Conservation (phyloP, 2,797 vertebrate genomes). For the Myioborus miniatus region DNA sequence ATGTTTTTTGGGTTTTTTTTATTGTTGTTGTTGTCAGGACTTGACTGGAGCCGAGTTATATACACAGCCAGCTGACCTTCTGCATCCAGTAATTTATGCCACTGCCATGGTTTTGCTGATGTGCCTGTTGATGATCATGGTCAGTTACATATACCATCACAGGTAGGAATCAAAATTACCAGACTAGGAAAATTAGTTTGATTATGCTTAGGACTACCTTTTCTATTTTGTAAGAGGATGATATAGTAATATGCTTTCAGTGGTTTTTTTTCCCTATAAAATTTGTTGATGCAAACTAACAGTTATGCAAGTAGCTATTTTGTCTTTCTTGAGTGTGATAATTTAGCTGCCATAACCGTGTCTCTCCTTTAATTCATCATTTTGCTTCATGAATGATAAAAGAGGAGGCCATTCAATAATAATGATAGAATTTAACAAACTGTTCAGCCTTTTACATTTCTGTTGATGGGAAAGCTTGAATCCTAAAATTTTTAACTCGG, state of each 20-base stretch:
- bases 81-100: constrained; percentile 94
- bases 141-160: constrained; percentile 93
- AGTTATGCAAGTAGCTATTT: neutral
- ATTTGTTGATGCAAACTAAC: neutral
- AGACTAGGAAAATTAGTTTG: neutral
- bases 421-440: neutral
- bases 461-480: neutral
- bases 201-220: neutral
- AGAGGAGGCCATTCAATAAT: neutral
- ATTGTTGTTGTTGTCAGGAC: constrained; percentile 80
- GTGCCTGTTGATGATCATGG: constrained; percentile 85
- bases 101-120: constrained; percentile 85
- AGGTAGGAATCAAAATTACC: constrained; percentile 77
- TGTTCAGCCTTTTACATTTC: neutral
- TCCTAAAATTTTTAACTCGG: neutral
- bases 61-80: constrained; percentile 78
- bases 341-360: neutral
- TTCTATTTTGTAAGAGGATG: neutral
- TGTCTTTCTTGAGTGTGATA: neutral
- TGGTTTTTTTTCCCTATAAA: neutral
- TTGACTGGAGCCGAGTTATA: constrained; percentile 87
- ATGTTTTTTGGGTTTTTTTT: neutral
- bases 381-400: neutral
- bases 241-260: neutral
- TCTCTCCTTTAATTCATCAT: neutral